Base-by-base conservation (phyloP, 2,888 invertebrate species). In the Mamestra brassicae region DNA sequence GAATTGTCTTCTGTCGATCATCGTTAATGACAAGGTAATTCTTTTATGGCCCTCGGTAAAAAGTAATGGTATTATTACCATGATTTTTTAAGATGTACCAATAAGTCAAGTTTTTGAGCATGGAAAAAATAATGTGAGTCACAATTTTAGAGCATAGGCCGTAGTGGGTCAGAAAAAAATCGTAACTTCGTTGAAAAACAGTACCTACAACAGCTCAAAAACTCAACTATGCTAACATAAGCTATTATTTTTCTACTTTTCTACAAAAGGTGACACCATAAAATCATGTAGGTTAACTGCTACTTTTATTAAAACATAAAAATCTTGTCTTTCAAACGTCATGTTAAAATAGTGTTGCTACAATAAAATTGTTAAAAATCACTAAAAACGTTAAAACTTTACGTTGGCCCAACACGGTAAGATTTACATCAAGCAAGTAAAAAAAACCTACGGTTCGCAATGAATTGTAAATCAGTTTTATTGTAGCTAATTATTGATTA, bases 391-490 rank as follows among this genome's bases (percentile, higher is more conserved):
- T 52, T 67, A 76, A 66, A 65, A 54, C 78, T 83, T 83, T 73
- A 83, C 71, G 71, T 66, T 57, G 36, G 58, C 67, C 64, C 64
- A 78, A 80, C 77, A 74, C 77, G 69, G 55, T 36, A 45, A 76
- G 81, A 87, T 87, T 86, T 86, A 87, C 74, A 70, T 72, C 68
- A 10, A 62, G 58, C 68, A 45, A 38, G 6, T 7, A 42, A 42
- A 7, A 15, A 17, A 4, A 0, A 52, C 17, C 67, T 71, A 71
- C 15, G 67, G 85, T 83, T 82, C 47, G 71, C 84, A 78, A 82
- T 65, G 34, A 70, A 80, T 74, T 78, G 74, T 87, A 86, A 85
- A 87, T 86, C 78, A 79, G 69, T 78, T 87, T 81, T 83, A 87
- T 47, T 74, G 76, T 81, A 15, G 78, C 47, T 71, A 55, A 78